phyloP scores from a whole-genome alignment of 2,888 invertebrate species.

The Callosobruchus maculatus region DNA sequence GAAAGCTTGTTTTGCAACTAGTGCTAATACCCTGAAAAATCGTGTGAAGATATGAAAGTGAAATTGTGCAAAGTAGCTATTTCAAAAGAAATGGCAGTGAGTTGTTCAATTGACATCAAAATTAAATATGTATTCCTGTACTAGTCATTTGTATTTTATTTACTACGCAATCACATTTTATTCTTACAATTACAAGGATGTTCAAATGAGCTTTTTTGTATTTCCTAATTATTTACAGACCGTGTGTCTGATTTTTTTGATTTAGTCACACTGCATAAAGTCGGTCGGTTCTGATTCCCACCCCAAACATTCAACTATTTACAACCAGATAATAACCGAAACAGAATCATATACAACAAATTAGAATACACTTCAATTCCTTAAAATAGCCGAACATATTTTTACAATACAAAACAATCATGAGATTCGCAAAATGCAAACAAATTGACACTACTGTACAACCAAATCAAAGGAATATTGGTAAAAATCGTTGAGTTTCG shows the following conservation, averaged over 20 bases:
- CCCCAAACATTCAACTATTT: neutral
- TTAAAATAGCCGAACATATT: neutral
- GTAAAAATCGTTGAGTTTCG: neutral
- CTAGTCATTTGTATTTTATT: neutral
- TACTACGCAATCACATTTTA: neutral
- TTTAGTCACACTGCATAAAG: neutral
- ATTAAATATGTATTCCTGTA: neutral
- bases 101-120: neutral
- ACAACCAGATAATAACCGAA: neutral
- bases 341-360: neutral
- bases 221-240: neutral
- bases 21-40: neutral
- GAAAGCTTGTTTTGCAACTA: neutral
- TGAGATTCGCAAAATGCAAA: neutral
- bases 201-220: neutral
- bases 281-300: neutral
- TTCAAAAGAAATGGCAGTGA: neutral
- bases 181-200: neutral
- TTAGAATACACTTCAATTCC: neutral
- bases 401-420: neutral
- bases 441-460: neutral
- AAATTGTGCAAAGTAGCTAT: neutral
- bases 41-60: too few species aligned
- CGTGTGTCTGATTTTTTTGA: neutral
- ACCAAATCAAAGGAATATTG: neutral